Base-by-base conservation (phyloP, 2,113 vertebrate genomes). In the Sorex araneus region DNA sequence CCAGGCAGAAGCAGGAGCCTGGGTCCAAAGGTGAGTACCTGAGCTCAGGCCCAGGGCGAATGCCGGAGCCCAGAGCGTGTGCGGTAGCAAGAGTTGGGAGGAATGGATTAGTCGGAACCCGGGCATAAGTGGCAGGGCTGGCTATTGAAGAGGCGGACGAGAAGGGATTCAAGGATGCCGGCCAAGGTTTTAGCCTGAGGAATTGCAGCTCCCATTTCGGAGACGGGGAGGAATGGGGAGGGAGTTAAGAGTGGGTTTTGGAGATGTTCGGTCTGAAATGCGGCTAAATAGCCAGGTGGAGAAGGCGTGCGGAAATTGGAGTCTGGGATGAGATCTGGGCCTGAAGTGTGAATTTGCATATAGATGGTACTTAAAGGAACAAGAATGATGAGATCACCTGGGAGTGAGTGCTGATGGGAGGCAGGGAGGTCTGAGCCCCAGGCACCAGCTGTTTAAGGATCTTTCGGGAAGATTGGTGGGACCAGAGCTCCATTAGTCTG, bases 301-400 rank as follows among this genome's bases (percentile, higher is more conserved):
- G 47, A 60, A 88, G 70, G 73, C 63, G 3, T n/a, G 45, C 47
- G 50, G 87, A 32, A 85, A 91, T n/a, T 82, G 74, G 63, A 90
- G 70, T 57, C 69, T 93, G 88, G 66, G 30, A 84, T 78, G 78
- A 90, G 66, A 34, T 60, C 77, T 27, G 4, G n/a, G 25, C 25
- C 28, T 12, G 30, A 91, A 81, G 63, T n/a, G 18, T 8, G 36
- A 9, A 92, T 70, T 69, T 93, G 90, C 90, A 93, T 81, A 36
- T 15, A 81, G 69, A 71, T 74, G 71, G 57, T 60, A 36, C 47
- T 92, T 77, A 60, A 7, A 27, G 25, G 54, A 28, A 34, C 54
- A 81, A 78, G 67, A 77, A 79, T 43, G 34, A 76, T 87, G 89
- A 85, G 73, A 4, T 89, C 54, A 30, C 64, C 43, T 30, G 13